phyloP scores from a whole-genome alignment of 2,797 vertebrate genomes.

The Peromyscus attwateri region DNA sequence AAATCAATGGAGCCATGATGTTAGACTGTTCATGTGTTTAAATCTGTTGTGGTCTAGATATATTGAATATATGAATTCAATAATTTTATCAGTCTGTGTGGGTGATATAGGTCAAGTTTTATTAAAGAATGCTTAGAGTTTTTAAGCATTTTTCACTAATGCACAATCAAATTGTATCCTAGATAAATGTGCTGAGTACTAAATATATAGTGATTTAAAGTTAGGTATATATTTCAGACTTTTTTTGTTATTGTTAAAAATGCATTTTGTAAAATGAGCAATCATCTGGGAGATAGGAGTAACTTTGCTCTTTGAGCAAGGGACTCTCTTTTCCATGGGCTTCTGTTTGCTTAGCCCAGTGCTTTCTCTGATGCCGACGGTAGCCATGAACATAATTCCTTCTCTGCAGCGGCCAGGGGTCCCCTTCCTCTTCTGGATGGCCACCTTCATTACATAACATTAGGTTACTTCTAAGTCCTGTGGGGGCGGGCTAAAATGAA shows the following conservation, averaged over 20 bases:
- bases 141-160: background rate
- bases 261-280: background rate
- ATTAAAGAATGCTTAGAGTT: background rate
- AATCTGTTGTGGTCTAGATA: background rate
- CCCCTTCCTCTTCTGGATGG: background rate
- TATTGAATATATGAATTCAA: background rate
- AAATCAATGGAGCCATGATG: background rate
- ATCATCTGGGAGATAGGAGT: background rate
- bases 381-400: background rate
- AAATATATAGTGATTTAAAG: background rate
- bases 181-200: conserved; percentile 2
- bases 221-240: background rate
- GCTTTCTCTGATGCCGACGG: background rate
- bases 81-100: background rate
- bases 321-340: background rate
- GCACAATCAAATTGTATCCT: background rate
- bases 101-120: background rate
- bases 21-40: background rate
- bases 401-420: background rate
- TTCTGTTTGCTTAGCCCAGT: background rate
- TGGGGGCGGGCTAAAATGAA: background rate
- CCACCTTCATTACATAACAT: background rate
- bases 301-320: background rate
- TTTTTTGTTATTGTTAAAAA: background rate
- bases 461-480: background rate